Percentiles rank a stretch among this genome's conserved stretches.
phyloP scores from a whole-genome alignment of 2,888 invertebrate genomes.

The Glaucopsyche alexis region DNA sequence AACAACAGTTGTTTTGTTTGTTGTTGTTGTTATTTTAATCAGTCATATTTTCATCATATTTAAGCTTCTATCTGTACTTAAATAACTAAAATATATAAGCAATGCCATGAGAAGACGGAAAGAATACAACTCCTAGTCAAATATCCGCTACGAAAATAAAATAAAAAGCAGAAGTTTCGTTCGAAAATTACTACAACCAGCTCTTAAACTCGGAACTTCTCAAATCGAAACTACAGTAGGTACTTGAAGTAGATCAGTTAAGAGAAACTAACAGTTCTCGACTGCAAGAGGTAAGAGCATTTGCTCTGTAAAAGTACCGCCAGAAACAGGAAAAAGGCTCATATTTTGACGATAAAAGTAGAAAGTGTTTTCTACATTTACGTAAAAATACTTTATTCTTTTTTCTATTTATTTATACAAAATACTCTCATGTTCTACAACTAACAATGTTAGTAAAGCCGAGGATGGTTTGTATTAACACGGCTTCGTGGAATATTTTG shows the following conservation, averaged over 20 bases:
- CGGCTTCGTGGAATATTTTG: no score
- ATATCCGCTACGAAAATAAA: background rate
- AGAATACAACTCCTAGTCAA: background rate
- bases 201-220: background rate
- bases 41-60: no score
- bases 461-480: no score
- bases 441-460: no score
- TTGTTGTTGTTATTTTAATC: no score
- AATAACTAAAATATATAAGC: no score
- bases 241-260: slow-evolving; percentile 16
- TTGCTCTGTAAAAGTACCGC: background rate
- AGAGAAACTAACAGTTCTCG: slow-evolving; percentile 9
- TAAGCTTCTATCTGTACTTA: no score
- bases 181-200: slow-evolving; percentile 15
- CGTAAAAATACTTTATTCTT: background rate
- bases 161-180: background rate
- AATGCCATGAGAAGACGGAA: no score
- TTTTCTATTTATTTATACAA: no score
- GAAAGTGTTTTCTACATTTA: background rate
- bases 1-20: no score
- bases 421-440: no score
- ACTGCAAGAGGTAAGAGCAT: slow-evolving; percentile 7
- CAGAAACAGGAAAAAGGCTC: background rate
- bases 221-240: slow-evolving; percentile 6
- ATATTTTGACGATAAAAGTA: background rate